Base-by-base conservation (phyloP, 2,797 vertebrate species). In the Cuniculus paca region DNA sequence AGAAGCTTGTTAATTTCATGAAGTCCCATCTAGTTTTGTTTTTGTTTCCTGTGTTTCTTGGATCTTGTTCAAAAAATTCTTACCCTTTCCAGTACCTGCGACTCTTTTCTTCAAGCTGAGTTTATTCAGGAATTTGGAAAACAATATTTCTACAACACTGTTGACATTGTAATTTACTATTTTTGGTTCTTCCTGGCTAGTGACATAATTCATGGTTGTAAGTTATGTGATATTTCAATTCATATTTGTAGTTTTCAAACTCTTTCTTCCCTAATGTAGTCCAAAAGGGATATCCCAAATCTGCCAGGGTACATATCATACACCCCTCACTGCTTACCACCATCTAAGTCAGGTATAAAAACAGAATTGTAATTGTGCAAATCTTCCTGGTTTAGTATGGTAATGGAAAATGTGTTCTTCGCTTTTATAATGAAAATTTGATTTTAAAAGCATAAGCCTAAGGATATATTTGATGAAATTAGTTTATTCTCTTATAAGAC, bases 131-230 rank as follows among this genome's bases (percentile, higher is more conserved):
- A 81, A 56, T 92, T 96, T 93, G 72, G 45, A 85, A 81, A 84
- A 58, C 34, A 63, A 52, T 42, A 45, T 63, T 87, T 79, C 52
- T 36, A 50, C 36, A 54, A 83, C 39, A 45, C 28, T 77, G 28
- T 75, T 90, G 87, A 88, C 74, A 81, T 16, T 85, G 52, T 88
- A 80, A 82, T 93, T 91, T 91, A 93, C 82, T 88, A 65, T 36
- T 19, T 2, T 81, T 65, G 39, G 2, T 16, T 93, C 50, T 90
- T 42, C 39, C n/a, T 72, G 9, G 6, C 5, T 77, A 63, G 83
- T 58, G 14, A 58, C 60, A 81, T 90, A 63, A 88, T 58, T 91
- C 12, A 63, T 88, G 34, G 72, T 81, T 89, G n/a, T 81, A 60
- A 91, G 52, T 86, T 81, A 81, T 58, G 50, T 91, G 52, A 63